Evolutionary conservation across 1,140 invertebrate species (phyloP).

Genomic region (Caligus rogercresseyi): DNA sequence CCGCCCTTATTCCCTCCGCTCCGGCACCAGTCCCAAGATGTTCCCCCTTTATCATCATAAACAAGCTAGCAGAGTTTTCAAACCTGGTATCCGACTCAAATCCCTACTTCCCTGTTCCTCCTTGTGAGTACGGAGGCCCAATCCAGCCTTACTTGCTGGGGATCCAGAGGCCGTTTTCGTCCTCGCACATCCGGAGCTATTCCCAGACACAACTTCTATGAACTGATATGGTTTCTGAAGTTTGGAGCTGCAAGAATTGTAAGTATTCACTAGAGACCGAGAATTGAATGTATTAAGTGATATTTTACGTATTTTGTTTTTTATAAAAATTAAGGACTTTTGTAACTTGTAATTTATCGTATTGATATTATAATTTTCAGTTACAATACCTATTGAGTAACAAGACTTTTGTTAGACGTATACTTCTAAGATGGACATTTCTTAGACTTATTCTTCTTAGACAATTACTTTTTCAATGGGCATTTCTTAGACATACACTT

Average conservation of each 20-base stretch:
- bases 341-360: no score
- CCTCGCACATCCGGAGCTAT: background rate
- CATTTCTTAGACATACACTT: no score
- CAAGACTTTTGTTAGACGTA: no score
- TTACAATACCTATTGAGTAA: no score
- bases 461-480: no score
- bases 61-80: constrained; percentile 9
- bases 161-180: background rate
- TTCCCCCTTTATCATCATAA: constrained; percentile 10
- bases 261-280: background rate
- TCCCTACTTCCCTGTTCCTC: constrained; percentile 3
- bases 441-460: no score
- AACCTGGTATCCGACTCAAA: background rate
- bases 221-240: background rate
- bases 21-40: constrained; percentile 4
- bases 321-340: background rate
- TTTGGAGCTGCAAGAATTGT: background rate
- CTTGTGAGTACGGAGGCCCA: constrained; percentile 9
- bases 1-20: background rate
- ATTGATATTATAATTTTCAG: no score
- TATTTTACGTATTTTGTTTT: background rate
- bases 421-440: no score
- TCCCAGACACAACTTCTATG: background rate
- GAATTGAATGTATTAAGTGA: background rate
- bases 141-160: background rate